Evolutionary conservation across 2,888 invertebrate species (phyloP).

Genomic region (Volucella bombylans): DNA sequence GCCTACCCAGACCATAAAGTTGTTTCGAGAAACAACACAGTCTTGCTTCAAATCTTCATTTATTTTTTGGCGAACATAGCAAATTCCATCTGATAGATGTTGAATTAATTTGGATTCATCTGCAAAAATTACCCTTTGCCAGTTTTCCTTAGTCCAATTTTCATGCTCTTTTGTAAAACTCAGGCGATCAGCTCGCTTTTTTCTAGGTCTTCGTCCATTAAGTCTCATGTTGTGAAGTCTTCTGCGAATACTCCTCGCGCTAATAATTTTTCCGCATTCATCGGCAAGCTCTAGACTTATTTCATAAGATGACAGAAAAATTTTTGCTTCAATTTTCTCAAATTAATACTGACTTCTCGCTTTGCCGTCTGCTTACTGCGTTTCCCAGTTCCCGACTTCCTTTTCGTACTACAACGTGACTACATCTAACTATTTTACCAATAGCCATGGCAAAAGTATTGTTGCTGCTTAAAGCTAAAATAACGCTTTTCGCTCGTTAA

Average conservation of each 20-base stretch:
- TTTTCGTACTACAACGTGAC: not conserved
- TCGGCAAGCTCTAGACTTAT: not conserved
- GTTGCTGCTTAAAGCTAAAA: no score
- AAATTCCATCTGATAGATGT: not conserved
- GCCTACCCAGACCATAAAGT: conserved; percentile 4
- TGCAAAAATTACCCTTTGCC: conserved; percentile 1
- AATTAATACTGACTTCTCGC: not conserved
- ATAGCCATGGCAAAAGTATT: no score
- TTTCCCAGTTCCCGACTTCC: not conserved
- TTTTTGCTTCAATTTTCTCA: not conserved
- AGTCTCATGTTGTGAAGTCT: no score
- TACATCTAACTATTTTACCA: no score
- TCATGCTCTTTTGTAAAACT: not conserved
- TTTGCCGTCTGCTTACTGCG: not conserved
- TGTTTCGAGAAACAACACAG: not conserved
- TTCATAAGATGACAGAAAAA: not conserved
- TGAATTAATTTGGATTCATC: conserved; percentile 6
- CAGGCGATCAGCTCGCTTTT: not conserved
- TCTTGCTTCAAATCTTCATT: not conserved
- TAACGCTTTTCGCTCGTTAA: no score
- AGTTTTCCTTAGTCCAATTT: not conserved
- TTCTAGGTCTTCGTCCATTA: not conserved
- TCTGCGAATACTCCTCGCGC: no score
- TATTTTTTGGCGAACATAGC: not conserved
- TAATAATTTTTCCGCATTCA: no score